Conservation (phyloP, 2,888 invertebrate genomes). For the Bellardia bayeri region DNA sequence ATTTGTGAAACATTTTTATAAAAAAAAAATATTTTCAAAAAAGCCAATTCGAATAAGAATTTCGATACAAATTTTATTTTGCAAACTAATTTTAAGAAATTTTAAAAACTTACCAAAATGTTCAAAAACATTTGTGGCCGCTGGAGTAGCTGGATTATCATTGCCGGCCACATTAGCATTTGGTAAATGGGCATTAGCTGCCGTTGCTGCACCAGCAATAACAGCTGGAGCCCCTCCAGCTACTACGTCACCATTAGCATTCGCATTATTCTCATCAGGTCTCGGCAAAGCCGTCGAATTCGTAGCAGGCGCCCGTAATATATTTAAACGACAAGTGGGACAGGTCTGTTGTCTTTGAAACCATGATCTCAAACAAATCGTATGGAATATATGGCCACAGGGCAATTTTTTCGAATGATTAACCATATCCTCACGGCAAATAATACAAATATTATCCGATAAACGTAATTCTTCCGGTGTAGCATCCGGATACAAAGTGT, state of each 20-base stretch:
- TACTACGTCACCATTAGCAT: constrained; percentile 70
- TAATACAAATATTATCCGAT: constrained; percentile 99
- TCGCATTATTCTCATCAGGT: constrained; percentile 75
- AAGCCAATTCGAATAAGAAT: neutral
- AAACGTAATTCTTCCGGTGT: constrained; percentile 95
- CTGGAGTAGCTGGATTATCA: constrained; percentile 69
- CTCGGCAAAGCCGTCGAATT: constrained; percentile 79
- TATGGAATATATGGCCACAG: constrained; percentile 99
- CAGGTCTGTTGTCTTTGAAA: constrained; percentile 99
- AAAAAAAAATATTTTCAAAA: no score
- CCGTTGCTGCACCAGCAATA: constrained; percentile 21
- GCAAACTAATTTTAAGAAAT: neutral
- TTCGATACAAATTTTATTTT: neutral
- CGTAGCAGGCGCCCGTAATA: constrained; percentile 85
- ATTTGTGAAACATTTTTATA: no score
- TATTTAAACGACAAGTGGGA: constrained; percentile 98
- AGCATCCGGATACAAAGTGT: constrained; percentile 98
- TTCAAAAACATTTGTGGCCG: constrained; percentile 68
- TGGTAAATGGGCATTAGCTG: constrained; percentile 37
- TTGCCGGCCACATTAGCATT: constrained; percentile 43
- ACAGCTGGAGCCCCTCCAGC: constrained; percentile 55
- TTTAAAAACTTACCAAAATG: constrained; percentile 56
- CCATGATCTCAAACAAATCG: constrained; percentile 98
- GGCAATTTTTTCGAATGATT: constrained; percentile 96
- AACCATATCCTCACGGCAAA: constrained; percentile 92